Evolutionary conservation across 2,113 vertebrate genomes (phyloP).

Genomic region (Hypocryptadius cinnamomeus): DNA sequence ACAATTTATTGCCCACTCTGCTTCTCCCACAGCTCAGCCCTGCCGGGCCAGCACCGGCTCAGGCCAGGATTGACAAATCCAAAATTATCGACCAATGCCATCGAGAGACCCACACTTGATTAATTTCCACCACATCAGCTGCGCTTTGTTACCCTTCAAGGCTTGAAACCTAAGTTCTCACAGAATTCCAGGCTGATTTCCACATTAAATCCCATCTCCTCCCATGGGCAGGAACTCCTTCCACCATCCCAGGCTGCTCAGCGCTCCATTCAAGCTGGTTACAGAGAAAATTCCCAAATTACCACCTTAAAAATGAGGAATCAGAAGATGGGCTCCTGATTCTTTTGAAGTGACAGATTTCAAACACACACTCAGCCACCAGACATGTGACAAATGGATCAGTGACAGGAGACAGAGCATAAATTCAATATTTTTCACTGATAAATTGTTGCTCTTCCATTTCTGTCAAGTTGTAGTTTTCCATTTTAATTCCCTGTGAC

Average conservation of each 20-base stretch:
- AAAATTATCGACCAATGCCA: background rate
- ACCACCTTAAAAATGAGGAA: background rate
- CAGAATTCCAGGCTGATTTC: background rate
- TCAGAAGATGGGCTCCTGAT: background rate
- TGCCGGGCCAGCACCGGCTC: background rate
- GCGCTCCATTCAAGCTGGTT: background rate
- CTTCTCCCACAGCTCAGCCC: background rate
- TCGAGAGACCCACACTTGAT: background rate
- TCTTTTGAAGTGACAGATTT: background rate
- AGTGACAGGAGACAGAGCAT: background rate
- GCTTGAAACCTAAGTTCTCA: accelerated
- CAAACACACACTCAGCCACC: background rate
- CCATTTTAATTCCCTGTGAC: background rate
- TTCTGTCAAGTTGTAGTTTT: background rate
- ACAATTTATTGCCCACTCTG: background rate
- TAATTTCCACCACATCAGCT: background rate
- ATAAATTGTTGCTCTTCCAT: background rate
- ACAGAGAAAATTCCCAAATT: background rate
- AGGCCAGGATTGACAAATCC: background rate
- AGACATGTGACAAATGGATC: background rate
- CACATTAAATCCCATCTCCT: background rate
- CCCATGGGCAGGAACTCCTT: accelerated
- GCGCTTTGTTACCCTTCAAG: background rate
- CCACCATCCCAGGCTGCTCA: background rate
- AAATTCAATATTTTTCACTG: background rate